A percentile compares a stretch with the other conserved stretches of the same genome.
These are phyloP conservation scores for Oncopeltus fasciatus DNA, from an alignment of 1,140 invertebrate genomes.

Conservation along the genomic window DNA sequence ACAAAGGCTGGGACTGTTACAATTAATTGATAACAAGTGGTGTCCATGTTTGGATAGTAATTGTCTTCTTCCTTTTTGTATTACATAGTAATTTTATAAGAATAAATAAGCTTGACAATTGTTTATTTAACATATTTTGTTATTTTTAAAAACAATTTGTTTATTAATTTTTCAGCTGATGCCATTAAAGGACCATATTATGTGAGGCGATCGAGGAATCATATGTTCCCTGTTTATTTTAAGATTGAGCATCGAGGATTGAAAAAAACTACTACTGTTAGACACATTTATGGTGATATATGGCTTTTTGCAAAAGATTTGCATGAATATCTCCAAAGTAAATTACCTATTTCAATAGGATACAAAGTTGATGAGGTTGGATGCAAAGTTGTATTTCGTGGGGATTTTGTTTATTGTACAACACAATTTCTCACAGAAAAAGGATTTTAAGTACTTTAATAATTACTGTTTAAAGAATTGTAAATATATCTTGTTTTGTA, in stretches of 20 bases:
- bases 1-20: no score
- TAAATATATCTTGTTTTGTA: no score
- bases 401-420: constrained; percentile 53
- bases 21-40: no score
- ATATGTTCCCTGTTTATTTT: constrained; percentile 71
- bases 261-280: constrained; percentile 49
- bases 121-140: no score
- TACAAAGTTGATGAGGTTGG: constrained; percentile 64
- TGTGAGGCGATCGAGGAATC: constrained; percentile 57
- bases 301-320: constrained; percentile 64
- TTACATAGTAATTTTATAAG: no score
- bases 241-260: constrained; percentile 38
- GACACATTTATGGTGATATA: constrained; percentile 67
- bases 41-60: no score
- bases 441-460: constrained; percentile 49
- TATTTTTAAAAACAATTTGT: no score
- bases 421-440: constrained; percentile 54
- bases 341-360: constrained; percentile 38
- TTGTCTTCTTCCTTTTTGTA: no score
- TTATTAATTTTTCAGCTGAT: constrained; percentile 33
- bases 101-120: no score
- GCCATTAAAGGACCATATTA: constrained; percentile 47
- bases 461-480: no score
- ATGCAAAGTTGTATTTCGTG: constrained; percentile 55
- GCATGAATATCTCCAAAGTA: constrained; percentile 42